These are phyloP conservation scores for Zelleria hepariella DNA, from an alignment of 2,888 invertebrate genomes.

Conservation along the genomic window DNA sequence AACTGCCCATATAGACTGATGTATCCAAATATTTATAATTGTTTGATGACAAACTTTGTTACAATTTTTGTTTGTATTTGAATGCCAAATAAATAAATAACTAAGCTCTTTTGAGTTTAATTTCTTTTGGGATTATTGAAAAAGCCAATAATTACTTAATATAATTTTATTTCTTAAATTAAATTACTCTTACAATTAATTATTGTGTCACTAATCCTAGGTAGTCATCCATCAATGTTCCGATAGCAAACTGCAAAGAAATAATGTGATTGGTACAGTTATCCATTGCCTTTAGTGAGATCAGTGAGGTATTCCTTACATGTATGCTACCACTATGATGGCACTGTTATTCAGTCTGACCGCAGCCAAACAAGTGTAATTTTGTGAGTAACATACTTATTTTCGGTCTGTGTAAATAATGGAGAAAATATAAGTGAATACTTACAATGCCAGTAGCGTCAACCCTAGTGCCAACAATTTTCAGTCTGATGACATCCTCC, in stretches of 20 bases:
- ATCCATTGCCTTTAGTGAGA: no score
- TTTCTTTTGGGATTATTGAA: constrained; percentile 10
- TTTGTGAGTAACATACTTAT: background rate
- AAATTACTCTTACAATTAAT: constrained; percentile 13
- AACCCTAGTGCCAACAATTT: constrained; percentile 98
- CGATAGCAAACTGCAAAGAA: constrained; percentile 94
- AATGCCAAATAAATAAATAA: constrained; percentile 67
- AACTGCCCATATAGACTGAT: constrained; percentile 68
- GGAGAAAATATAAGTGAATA: constrained; percentile 23
- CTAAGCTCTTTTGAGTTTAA: constrained; percentile 26
- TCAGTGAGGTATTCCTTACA: no score
- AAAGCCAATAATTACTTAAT: background rate
- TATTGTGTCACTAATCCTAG: constrained; percentile 80
- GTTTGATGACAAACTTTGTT: constrained; percentile 63
- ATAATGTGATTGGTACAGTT: no score
- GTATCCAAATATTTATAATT: constrained; percentile 63
- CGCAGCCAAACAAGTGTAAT: background rate
- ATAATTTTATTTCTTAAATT: background rate
- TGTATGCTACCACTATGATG: no score
- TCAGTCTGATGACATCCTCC: constrained; percentile 96
- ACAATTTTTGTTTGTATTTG: constrained; percentile 59
- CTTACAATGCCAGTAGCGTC: constrained; percentile 99
- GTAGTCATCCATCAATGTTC: constrained; percentile 99
- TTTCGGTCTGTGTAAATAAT: no score
- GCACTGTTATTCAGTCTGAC: no score